Conservation (phyloP, 1,140 invertebrate species). For the Drosophila malerkotliana region DNA sequence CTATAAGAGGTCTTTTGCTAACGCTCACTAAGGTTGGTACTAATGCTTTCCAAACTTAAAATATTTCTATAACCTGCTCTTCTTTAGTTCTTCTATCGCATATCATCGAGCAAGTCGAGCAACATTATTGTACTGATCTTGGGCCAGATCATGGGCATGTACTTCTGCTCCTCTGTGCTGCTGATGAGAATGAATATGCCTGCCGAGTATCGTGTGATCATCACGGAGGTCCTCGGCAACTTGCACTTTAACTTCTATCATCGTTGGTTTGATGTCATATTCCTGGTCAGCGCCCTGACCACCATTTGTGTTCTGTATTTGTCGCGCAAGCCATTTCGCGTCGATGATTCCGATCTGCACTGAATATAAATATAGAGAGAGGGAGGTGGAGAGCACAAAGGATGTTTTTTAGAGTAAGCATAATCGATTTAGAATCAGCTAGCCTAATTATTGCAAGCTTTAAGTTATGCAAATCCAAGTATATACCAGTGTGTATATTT, state of each 20-base stretch:
- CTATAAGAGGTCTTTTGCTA: conserved; percentile 96
- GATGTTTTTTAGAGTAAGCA: conserved; percentile 38
- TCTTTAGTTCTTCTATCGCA: conserved; percentile 98
- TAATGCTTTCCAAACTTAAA: neutral
- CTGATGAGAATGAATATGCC: conserved; percentile 99
- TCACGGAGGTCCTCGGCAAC: conserved; percentile 98
- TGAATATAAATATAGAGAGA: conserved; percentile 25
- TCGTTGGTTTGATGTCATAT: conserved; percentile 99
- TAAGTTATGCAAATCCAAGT: conserved; percentile 57
- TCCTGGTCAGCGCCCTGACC: conserved; percentile 97
- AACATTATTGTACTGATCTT: conserved; percentile 98
- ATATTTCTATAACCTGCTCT: neutral
- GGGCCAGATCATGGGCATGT: conserved; percentile 99
- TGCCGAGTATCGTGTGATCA: conserved; percentile 97
- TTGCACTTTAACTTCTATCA: conserved; percentile 99
- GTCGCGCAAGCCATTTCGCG: conserved; percentile 75
- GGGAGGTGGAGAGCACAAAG: neutral
- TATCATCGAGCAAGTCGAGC: conserved; percentile 99
- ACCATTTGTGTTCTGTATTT: conserved; percentile 97
- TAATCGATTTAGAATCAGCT: conserved; percentile 56
- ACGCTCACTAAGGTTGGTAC: conserved; percentile 96
- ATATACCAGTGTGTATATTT: conserved; percentile 50
- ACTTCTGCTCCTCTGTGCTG: conserved; percentile 99
- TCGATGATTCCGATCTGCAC: conserved; percentile 68
- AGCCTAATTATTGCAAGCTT: conserved; percentile 54